phyloP scores from a whole-genome alignment of 1,140 invertebrate genomes.

The Eurosta solidaginis region DNA sequence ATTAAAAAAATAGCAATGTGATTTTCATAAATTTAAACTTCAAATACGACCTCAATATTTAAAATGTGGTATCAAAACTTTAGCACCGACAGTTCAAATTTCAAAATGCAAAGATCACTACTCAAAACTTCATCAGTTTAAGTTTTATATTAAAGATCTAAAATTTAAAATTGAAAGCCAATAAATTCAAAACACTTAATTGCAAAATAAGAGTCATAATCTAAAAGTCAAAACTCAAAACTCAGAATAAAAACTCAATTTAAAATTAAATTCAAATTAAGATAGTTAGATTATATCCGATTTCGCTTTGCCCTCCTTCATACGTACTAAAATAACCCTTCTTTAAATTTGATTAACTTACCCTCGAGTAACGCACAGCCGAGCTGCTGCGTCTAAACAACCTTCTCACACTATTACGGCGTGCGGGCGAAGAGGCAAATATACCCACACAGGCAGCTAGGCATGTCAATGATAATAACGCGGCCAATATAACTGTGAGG shows the following conservation, averaged over 20 bases:
- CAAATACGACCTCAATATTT: no score
- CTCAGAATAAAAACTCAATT: background rate
- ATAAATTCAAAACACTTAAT: background rate
- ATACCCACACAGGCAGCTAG: conserved; percentile 50
- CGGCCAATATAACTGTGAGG: conserved; percentile 49
- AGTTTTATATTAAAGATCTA: no score
- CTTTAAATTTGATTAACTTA: conserved; percentile 33
- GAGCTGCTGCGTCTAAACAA: conserved; percentile 48
- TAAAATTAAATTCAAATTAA: background rate
- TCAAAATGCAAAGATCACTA: no score
- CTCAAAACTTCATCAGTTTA: no score
- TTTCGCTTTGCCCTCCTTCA: background rate
- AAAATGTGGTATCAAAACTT: no score
- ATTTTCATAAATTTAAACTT: no score
- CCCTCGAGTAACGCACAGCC: conserved; percentile 51
- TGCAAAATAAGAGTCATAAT: background rate
- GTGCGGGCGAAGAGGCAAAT: conserved; percentile 52
- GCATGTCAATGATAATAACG: conserved; percentile 51
- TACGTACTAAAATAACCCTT: background rate
- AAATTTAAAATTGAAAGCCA: background rate
- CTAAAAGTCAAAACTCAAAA: background rate
- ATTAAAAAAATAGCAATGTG: no score
- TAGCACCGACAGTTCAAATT: no score
- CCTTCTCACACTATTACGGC: conserved; percentile 48
- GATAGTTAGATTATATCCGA: background rate